These are phyloP conservation scores for Neoseiulus cucumeris DNA, from an alignment of 1,140 invertebrate species.

Conservation along the genomic window DNA sequence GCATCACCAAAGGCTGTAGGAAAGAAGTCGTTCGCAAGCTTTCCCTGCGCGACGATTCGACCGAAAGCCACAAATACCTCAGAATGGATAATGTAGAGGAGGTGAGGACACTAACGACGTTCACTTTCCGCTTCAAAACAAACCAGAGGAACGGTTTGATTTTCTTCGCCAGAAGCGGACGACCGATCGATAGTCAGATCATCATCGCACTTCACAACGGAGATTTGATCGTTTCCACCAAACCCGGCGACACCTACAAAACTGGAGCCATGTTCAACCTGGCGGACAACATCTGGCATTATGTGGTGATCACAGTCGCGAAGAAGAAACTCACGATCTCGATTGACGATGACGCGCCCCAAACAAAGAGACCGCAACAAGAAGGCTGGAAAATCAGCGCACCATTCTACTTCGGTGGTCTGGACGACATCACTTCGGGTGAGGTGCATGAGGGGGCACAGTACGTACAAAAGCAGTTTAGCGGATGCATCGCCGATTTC, in stretches of 20 bases:
- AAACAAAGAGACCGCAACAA: background rate
- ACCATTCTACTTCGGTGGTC: background rate
- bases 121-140: conserved; percentile 3
- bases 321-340: background rate
- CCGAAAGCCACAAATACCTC: background rate
- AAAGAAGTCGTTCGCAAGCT: background rate
- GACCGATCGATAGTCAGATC: background rate
- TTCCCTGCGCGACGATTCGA: background rate
- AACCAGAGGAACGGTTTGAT: background rate
- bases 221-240: background rate
- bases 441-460: background rate
- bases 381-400: background rate
- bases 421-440: background rate
- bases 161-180: background rate
- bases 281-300: background rate
- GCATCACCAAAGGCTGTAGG: background rate
- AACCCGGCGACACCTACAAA: background rate
- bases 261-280: background rate
- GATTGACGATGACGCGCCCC: background rate
- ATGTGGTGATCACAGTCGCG: background rate
- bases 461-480: background rate
- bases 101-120: background rate
- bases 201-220: background rate
- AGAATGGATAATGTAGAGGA: background rate
- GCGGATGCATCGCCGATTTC: conserved; percentile 4